Evolutionary conservation across 2,113 vertebrate genomes (phyloP), one percentile per base, ranked within the genome.

Genomic region (Sphyrna mokarran): DNA sequence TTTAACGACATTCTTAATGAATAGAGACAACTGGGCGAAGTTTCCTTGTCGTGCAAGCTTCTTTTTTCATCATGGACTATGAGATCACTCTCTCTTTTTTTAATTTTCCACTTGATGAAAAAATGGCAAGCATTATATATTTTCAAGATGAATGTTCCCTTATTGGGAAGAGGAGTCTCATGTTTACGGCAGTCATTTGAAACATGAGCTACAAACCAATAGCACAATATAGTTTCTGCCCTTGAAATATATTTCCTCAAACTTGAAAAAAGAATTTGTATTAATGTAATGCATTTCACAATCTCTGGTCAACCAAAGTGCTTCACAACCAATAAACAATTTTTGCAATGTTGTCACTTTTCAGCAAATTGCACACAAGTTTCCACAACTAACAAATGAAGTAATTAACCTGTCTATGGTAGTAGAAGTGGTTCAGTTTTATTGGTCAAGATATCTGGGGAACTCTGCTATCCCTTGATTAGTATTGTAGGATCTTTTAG

Each of bases 231-330:
- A 86, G 86, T 58, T 95, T 68, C 40, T 87, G 83, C 33, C 33
- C 76, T 83, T 95, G 37, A 95, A 95, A 18, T 33, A 69, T 95
- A 68, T 33, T 87, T 29, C 63, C 83, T 69, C 18, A 11, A 61
- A 14, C 54, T 90, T 61, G 61, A n/a, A 61, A 26, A 26, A 14
- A 87, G 9, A 87, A 61, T 0, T 90, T 61, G 18, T 61, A 90
- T 61, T 61, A 61, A 29, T 48, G 58, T 90, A n/a, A 29, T 61
- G 0, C 26, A 8, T 58, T 89, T 89, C 86, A 54, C 11, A 13
- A 10, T 29, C 48, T 54, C 40, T 54, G 4, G 43, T 54, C 9
- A 9, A 14, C 85, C 13, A 26, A 87, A 87, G 85, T 54, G 43
- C 48, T 54, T 54, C 22, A 29, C 43, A 86, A 29, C 11, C 48